These are phyloP conservation scores for Alectura lathami DNA, from an alignment of 2,113 vertebrate species.

Conservation along the genomic window DNA sequence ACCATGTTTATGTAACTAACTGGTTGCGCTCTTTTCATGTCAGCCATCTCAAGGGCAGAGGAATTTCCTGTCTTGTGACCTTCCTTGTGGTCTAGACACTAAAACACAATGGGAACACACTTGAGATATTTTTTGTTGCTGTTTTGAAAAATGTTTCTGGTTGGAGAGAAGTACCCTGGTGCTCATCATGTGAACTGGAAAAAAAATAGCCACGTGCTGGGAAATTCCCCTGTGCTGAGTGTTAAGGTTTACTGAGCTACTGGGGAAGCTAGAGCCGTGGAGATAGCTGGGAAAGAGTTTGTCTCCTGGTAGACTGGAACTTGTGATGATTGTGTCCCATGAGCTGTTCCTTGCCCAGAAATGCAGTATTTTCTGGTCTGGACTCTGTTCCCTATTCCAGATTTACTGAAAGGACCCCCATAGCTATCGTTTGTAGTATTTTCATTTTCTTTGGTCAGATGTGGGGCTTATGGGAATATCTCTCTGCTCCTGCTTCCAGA, in stretches of 20 bases:
- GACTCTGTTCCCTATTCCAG: background rate
- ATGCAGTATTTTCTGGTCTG: background rate
- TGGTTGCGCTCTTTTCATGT: background rate
- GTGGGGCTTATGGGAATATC: background rate
- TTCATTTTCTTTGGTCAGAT: background rate
- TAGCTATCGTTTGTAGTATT: background rate
- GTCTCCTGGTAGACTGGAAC: background rate
- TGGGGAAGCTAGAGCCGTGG: background rate
- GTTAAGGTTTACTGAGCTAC: background rate
- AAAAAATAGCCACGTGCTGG: background rate
- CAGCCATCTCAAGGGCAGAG: conserved; percentile 14
- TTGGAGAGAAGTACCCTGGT: background rate
- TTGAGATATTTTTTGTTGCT: background rate
- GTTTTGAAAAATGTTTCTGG: conserved; percentile 1
- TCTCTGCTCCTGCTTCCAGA: background rate
- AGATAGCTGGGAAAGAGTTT: background rate
- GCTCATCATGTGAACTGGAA: background rate
- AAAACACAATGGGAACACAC: conserved; percentile 37
- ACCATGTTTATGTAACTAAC: background rate
- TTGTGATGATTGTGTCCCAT: background rate
- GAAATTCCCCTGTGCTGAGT: background rate
- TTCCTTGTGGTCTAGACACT: conserved; percentile 51
- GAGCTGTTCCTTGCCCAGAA: background rate
- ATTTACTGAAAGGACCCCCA: background rate
- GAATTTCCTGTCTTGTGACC: conserved; percentile 62